A percentile compares a stretch with the other conserved stretches of the same genome.
phyloP scores from a whole-genome alignment of 2,113 vertebrate genomes.

The Paratilapia polleni region DNA sequence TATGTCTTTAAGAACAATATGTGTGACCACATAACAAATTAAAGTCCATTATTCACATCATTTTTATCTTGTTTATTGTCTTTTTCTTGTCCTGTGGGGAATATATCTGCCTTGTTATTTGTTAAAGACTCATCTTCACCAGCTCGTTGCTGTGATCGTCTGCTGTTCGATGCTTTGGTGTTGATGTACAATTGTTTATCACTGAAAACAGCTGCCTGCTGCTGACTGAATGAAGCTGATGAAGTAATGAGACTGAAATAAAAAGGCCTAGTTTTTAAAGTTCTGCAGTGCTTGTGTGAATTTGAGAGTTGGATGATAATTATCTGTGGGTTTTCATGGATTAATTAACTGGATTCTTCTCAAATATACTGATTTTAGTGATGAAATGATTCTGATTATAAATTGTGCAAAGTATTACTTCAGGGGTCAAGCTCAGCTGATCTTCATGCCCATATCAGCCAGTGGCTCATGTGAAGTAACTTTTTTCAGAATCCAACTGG shows the following conservation, averaged over 20 bases:
- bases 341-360: background rate
- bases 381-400: background rate
- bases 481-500: background rate
- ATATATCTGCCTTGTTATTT: background rate
- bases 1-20: too few species aligned
- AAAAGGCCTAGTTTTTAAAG: background rate
- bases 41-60: background rate
- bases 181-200: background rate
- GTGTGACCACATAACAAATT: background rate
- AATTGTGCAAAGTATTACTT: fast-evolving
- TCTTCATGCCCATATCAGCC: background rate
- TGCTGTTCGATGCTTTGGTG: background rate
- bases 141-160: background rate
- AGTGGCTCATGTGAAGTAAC: background rate
- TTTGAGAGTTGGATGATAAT: background rate
- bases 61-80: background rate
- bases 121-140: too few species aligned
- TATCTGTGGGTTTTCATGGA: fast-evolving
- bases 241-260: background rate
- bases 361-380: background rate
- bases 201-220: background rate
- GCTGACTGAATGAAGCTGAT: background rate
- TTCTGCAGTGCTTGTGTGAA: background rate
- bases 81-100: background rate
- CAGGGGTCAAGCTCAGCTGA: background rate